phyloP scores from a whole-genome alignment of 1,140 invertebrate genomes.

The Saccostrea glomerata region DNA sequence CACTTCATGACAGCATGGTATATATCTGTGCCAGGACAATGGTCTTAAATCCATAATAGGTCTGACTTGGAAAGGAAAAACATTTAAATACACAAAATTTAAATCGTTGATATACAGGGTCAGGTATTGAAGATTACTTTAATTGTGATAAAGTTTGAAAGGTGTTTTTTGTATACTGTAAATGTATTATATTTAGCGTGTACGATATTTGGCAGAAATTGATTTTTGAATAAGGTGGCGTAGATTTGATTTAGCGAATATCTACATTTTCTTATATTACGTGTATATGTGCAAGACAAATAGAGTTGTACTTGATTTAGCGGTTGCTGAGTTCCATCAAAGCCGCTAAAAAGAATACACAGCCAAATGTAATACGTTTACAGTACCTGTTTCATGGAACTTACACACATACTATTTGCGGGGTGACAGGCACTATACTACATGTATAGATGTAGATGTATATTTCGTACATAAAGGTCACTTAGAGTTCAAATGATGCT shows the following conservation, averaged over 20 bases:
- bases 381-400: not conserved
- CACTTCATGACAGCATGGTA: not conserved
- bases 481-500: not conserved
- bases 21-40: not conserved
- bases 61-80: slow-evolving; percentile 17
- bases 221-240: no score
- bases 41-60: slow-evolving; percentile 13
- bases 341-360: no score
- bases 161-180: not conserved
- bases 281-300: no score
- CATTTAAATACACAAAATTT: slow-evolving; percentile 33
- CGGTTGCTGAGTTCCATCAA: no score
- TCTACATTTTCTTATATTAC: no score
- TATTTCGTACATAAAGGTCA: not conserved
- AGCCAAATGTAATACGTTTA: no score
- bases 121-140: not conserved
- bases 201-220: no score
- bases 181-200: no score
- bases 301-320: no score
- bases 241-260: no score
- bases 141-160: not conserved
- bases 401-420: not conserved
- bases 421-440: not conserved
- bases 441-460: not conserved
- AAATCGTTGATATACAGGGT: not conserved